These are phyloP conservation scores for Pelodiscus sinensis DNA, from an alignment of 2,113 vertebrate genomes.

Conservation along the genomic window DNA sequence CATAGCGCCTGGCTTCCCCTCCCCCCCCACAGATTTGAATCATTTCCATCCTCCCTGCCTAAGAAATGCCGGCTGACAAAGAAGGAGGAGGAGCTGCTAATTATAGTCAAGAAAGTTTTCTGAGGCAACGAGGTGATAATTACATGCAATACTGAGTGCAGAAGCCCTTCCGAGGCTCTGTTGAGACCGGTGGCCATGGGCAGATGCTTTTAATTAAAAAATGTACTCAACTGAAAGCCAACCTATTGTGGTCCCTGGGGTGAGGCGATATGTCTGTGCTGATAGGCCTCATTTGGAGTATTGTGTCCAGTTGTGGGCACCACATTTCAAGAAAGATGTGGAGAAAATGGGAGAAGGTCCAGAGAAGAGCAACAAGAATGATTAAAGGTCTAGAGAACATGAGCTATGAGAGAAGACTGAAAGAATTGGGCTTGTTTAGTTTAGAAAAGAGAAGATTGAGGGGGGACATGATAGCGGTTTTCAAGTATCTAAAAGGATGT, in stretches of 20 bases:
- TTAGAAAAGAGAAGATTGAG: too few species aligned
- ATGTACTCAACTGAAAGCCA: rapidly evolving
- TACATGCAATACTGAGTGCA: neutral
- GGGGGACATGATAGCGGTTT: too few species aligned
- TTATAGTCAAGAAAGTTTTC: neutral
- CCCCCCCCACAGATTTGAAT: neutral
- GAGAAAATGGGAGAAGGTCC: too few species aligned
- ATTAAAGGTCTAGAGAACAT: too few species aligned
- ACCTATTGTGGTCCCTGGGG: neutral
- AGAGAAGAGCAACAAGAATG: too few species aligned
- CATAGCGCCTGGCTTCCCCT: neutral
- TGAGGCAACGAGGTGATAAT: neutral
- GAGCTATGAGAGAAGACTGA: too few species aligned
- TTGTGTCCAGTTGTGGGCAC: too few species aligned
- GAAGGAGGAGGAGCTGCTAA: neutral
- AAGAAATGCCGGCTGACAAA: neutral
- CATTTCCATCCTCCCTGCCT: neutral
- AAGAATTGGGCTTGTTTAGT: too few species aligned
- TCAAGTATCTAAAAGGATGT: too few species aligned
- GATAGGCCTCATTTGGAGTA: too few species aligned
- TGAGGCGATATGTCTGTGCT: too few species aligned
- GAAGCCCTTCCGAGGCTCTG: neutral
- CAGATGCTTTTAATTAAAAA: neutral
- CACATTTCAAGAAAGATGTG: too few species aligned
- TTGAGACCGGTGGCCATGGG: neutral